A percentile compares a stretch with the other conserved stretches of the same genome.
Conservation (phyloP, 2,113 vertebrate genomes). For the Cranoglanis bouderius region DNA sequence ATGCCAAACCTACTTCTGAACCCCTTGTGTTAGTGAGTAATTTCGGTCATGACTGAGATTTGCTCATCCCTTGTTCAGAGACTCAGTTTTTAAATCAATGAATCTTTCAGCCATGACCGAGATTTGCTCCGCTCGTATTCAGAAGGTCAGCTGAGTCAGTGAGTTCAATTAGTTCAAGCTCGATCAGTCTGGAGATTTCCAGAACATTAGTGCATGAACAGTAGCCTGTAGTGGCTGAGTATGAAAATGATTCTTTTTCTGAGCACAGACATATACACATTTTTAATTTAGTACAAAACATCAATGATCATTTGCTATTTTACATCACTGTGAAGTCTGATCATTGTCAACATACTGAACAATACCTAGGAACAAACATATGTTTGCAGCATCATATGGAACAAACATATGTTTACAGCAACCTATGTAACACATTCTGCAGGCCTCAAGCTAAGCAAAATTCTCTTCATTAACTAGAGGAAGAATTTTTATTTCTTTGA, state of each 20-base stretch:
- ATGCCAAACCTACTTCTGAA: background rate
- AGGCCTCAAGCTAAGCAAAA: background rate
- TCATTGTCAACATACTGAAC: background rate
- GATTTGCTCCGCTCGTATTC: background rate
- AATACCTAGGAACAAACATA: background rate
- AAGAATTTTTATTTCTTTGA: background rate
- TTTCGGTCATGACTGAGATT: background rate
- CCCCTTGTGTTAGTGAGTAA: background rate
- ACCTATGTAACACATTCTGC: background rate
- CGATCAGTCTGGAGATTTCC: background rate
- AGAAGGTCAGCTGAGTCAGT: background rate
- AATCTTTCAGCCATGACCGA: background rate
- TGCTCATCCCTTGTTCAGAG: background rate
- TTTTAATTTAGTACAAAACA: background rate
- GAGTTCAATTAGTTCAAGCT: background rate
- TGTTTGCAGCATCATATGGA: background rate
- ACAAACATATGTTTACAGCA: constrained; percentile 2
- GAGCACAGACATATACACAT: too few species aligned
- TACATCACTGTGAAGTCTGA: background rate
- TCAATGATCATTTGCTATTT: background rate
- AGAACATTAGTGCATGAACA: too few species aligned
- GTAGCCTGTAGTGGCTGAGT: background rate
- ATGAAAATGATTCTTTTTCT: background rate
- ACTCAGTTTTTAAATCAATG: background rate
- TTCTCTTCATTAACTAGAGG: background rate